Percentiles rank a stretch among this genome's conserved stretches.
phyloP scores from a whole-genome alignment of 2,113 vertebrate species.

The Eurystomus gularis region DNA sequence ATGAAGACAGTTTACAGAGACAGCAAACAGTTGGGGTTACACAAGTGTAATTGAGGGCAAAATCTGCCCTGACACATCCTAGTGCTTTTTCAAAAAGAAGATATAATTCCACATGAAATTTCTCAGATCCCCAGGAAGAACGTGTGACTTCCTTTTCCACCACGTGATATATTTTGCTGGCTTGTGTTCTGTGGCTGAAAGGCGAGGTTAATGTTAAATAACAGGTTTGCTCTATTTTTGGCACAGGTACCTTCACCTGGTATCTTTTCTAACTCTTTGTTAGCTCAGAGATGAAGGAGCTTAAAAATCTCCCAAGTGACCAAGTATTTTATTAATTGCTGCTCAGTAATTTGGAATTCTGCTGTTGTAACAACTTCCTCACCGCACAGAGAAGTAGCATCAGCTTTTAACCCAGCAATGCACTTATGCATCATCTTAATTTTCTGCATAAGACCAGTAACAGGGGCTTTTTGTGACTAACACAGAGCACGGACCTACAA shows the following conservation, averaged over 20 bases:
- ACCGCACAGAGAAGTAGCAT: background rate
- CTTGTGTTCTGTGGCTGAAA: background rate
- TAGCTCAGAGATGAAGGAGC: background rate
- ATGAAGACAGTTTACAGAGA: background rate
- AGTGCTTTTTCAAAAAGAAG: background rate
- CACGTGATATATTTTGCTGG: slow-evolving; percentile 15
- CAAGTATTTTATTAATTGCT: background rate
- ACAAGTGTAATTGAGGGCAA: slow-evolving; percentile 34
- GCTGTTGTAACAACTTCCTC: background rate
- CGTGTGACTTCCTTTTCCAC: background rate
- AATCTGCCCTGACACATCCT: background rate
- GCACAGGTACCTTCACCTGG: background rate
- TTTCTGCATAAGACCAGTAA: background rate
- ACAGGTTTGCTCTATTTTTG: slow-evolving; percentile 19
- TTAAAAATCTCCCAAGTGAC: background rate
- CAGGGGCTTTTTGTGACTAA: background rate
- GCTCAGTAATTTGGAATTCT: background rate
- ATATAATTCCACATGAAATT: slow-evolving; percentile 27
- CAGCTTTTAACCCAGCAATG: background rate
- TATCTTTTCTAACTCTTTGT: background rate
- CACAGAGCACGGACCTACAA: fast-evolving
- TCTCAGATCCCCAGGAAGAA: slow-evolving; percentile 1
- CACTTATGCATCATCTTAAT: background rate
- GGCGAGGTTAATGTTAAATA: slow-evolving; percentile 24
- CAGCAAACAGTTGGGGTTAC: slow-evolving; percentile 21